Evolutionary conservation across 2,113 vertebrate genomes (phyloP), one percentile per base, ranked within the genome.

Genomic region (Sapajus apella): DNA sequence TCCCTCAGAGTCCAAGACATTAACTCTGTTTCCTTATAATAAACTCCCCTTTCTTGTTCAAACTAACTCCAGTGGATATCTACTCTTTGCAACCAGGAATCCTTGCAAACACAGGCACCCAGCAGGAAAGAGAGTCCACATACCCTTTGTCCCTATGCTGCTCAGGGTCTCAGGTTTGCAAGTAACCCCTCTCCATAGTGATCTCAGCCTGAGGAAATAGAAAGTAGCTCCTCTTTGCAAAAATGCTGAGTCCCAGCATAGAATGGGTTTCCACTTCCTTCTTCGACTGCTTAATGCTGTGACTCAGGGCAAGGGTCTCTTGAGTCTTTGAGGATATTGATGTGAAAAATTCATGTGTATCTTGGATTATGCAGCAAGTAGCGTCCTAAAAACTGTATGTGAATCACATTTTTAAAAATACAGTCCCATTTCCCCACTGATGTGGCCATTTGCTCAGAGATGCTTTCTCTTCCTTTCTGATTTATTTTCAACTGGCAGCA

Each of bases 401-500:
- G 68, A 80, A 58, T 92, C 80, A 90, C 25, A 64, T 70, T 79
- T 92, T 84, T 3, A 3, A 81, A 93, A 83, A 93, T 27, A n/a
- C 45, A 91, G 37, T 70, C 64, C 64, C 43, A 83, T 95, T 92
- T 96, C 47, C 85, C 85, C 66, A 86, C 58, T 95, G 91, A 86
- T 10, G 0, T 40, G 45, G 61, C 88, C 95, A 18, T 91, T 90
- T 94, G 27, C 82, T 96, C 83, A 68, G 27, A 52, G 68, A 79
- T 37, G 5, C 40, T 82, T 95, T 79, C 76, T 40, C 11, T 87
- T 91, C 43, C 43, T 56, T 55, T 81, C 45, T 80, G 35, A 89
- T 96, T 89, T 97, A 94, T 87, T 47, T 92, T 58, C 87, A 94
- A 30, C 64, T 80, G 85, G 79, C 88, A 97, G 88, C 75, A n/a